Conservation (phyloP, 2,797 vertebrate genomes). For the Menidia menidia region DNA sequence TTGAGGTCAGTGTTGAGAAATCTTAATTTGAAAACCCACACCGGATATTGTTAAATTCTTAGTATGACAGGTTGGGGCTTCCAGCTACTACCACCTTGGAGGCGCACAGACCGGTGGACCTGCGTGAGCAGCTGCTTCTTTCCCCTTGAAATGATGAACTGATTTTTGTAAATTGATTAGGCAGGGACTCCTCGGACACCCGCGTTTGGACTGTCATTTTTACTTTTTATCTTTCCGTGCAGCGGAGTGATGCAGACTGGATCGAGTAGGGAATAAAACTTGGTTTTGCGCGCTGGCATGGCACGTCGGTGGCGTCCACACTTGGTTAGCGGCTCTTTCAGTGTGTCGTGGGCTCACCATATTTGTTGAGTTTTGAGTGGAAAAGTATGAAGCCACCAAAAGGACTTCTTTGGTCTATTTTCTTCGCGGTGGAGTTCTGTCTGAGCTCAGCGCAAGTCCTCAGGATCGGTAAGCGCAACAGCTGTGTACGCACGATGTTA, state of each 20-base stretch:
- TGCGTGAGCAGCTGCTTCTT: background rate
- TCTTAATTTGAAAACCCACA: constrained; percentile 56
- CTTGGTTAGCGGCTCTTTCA: constrained; percentile 23
- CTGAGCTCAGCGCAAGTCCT: constrained; percentile 89
- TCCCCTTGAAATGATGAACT: constrained; percentile 1
- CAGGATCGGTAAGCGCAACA: constrained; percentile 89
- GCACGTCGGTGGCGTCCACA: constrained; percentile 30
- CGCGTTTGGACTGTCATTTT: fast-evolving
- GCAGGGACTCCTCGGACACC: background rate
- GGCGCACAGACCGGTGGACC: constrained; percentile 31
- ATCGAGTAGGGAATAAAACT: constrained; percentile 42
- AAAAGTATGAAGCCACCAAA: constrained; percentile 74
- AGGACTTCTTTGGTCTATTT: constrained; percentile 63
- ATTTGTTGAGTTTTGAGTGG: constrained; percentile 52
- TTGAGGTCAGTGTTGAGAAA: background rate
- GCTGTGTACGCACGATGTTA: constrained; percentile 56
- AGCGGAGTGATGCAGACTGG: constrained; percentile 34
- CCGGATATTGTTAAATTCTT: constrained; percentile 27
- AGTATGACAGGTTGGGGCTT: background rate
- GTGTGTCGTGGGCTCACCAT: constrained; percentile 56
- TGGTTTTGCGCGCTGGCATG: constrained; percentile 45
- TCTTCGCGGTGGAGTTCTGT: constrained; percentile 66
- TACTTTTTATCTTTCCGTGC: background rate
- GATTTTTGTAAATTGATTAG: background rate
- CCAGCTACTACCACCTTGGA: constrained; percentile 12